A percentile compares a stretch with the other conserved stretches of the same genome.
phyloP scores from a whole-genome alignment of 2,797 vertebrate genomes.

The Sebastes nivosus region DNA sequence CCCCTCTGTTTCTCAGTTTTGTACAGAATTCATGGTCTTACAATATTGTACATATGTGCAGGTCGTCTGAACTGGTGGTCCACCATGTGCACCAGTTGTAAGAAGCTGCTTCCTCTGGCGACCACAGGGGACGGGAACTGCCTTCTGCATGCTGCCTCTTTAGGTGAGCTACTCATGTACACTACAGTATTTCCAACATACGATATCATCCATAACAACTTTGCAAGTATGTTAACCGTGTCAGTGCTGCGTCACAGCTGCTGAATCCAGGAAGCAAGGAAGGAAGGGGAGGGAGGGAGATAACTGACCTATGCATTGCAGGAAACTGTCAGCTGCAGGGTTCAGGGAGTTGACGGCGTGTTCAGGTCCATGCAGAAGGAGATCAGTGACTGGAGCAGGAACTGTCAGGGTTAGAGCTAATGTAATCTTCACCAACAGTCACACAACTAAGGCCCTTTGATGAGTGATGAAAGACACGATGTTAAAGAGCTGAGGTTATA shows the following conservation, averaged over 20 bases:
- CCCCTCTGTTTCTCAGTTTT: too few species aligned
- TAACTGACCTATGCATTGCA: conserved; percentile 33
- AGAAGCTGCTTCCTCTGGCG: conserved; percentile 95
- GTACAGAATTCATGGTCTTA: background rate
- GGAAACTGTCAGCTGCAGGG: conserved; percentile 22
- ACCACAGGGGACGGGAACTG: conserved; percentile 99
- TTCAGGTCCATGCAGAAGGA: conserved; percentile 38
- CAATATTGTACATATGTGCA: conserved; percentile 62
- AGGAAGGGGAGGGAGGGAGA: background rate
- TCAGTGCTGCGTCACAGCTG: conserved; percentile 21
- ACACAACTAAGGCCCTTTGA: conserved; percentile 33
- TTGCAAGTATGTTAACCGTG: background rate
- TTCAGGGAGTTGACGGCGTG: background rate
- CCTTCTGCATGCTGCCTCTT: conserved; percentile 95
- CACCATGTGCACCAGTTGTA: conserved; percentile 95
- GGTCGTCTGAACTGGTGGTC: conserved; percentile 99
- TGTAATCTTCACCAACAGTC: conserved; percentile 56
- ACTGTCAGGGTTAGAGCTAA: conserved; percentile 36
- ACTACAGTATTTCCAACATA: background rate
- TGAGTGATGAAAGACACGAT: conserved; percentile 26
- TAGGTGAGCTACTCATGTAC: conserved; percentile 84
- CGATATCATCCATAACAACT: background rate
- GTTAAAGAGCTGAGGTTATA: conserved; percentile 26
- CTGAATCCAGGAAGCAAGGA: background rate
- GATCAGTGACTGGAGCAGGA: conserved; percentile 30